phyloP scores from a whole-genome alignment of 1,140 invertebrate genomes.

The Paraescarpia echinospica region DNA sequence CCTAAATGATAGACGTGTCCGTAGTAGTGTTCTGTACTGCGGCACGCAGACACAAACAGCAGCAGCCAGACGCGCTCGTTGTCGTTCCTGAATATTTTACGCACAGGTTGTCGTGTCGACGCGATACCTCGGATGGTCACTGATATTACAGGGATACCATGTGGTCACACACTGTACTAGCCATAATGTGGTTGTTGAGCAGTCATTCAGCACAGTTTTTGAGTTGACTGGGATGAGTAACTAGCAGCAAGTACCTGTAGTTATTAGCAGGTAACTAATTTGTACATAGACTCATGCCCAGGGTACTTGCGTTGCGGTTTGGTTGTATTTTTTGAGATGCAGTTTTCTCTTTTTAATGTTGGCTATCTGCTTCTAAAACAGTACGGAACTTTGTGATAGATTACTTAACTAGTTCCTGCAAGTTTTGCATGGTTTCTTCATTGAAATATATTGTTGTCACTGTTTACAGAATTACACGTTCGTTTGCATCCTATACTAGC shows the following conservation, averaged over 20 bases:
- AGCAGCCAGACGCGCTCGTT: not conserved
- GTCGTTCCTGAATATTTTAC: not conserved
- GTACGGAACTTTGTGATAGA: not conserved
- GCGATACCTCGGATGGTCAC: not conserved
- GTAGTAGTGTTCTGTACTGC: no score
- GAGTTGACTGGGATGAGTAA: not conserved
- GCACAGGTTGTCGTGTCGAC: not conserved
- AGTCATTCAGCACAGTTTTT: not conserved
- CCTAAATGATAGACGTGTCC: no score
- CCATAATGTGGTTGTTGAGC: not conserved
- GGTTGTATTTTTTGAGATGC: not conserved
- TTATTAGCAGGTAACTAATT: not conserved
- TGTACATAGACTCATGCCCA: not conserved
- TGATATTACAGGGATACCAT: not conserved
- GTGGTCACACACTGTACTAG: not conserved
- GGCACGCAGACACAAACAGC: not conserved
- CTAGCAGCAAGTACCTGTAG: not conserved
- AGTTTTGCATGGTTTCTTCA: not conserved
- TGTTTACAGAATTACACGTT: not conserved
- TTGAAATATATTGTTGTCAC: not conserved
- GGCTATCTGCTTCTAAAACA: not conserved
- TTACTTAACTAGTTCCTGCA: not conserved
- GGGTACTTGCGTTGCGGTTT: not conserved
- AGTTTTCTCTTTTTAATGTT: constrained; percentile 2
- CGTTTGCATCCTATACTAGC: not conserved